Percentiles rank a stretch among this genome's conserved stretches.
Evolutionary conservation across 2,113 vertebrate species (phyloP).

Genomic region (Oncorhynchus tshawytscha): DNA sequence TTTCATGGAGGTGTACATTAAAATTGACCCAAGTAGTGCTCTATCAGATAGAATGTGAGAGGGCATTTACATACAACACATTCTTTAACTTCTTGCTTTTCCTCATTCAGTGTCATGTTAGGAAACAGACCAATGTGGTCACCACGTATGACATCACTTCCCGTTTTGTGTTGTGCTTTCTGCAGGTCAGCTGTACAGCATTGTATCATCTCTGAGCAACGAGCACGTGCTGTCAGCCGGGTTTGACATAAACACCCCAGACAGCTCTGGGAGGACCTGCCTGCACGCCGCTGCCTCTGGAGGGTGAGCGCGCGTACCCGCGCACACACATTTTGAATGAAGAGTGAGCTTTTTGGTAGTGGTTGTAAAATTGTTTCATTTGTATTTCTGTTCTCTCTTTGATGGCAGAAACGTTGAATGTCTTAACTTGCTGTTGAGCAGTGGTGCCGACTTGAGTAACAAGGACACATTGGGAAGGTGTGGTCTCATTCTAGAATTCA

Average conservation of each 20-base stretch:
- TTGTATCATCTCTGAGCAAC: conserved; percentile 81
- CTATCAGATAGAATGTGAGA: no score
- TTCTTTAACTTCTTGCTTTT: neutral
- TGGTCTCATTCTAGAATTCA: neutral
- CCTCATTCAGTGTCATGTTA: neutral
- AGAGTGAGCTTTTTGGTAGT: neutral
- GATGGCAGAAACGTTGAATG: conserved; percentile 88
- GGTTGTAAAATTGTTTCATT: neutral
- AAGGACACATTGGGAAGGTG: conserved; percentile 92
- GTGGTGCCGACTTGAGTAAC: conserved; percentile 83
- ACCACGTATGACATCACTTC: neutral
- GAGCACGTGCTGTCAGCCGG: conserved; percentile 80
- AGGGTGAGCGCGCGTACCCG: conserved; percentile 71
- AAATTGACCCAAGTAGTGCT: no score
- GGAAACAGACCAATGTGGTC: neutral
- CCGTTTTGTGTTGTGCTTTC: neutral
- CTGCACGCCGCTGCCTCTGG: conserved; percentile 94
- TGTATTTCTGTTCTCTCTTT: neutral
- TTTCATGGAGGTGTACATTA: no score
- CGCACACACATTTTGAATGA: neutral
- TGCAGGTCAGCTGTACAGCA: conserved; percentile 90
- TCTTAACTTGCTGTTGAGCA: conserved; percentile 91
- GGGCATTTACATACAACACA: neutral
- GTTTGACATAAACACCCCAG: conserved; percentile 88
- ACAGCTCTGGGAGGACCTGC: conserved; percentile 89